A percentile compares a stretch with the other conserved stretches of the same genome.
phyloP scores from a whole-genome alignment of 2,888 invertebrate species.

The Mythimna impura region DNA sequence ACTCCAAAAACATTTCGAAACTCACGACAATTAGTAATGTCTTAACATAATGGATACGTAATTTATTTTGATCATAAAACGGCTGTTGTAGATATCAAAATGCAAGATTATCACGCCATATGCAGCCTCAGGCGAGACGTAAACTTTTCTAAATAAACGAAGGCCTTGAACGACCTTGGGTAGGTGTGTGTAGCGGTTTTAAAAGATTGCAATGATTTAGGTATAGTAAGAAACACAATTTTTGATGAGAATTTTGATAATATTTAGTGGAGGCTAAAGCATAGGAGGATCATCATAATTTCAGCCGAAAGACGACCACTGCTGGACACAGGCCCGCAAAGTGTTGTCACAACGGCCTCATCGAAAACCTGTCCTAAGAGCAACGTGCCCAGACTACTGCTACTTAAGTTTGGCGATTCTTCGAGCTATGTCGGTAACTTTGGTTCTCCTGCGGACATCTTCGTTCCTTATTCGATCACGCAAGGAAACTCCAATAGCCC shows the following conservation, averaged over 20 bases:
- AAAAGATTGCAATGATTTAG: background rate
- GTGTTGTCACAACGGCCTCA: too few species aligned
- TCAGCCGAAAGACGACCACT: too few species aligned
- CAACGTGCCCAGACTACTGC: too few species aligned
- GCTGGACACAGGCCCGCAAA: too few species aligned
- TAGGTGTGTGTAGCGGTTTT: constrained; percentile 55
- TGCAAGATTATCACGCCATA: constrained; percentile 65
- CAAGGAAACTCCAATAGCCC: too few species aligned
- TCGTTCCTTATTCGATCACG: too few species aligned
- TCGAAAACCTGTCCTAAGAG: too few species aligned
- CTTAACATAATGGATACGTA: constrained; percentile 62
- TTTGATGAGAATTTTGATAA: background rate
- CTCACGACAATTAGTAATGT: constrained; percentile 31
- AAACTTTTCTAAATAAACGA: constrained; percentile 68
- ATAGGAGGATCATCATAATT: too few species aligned
- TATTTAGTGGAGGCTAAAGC: background rate
- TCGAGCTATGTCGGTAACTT: too few species aligned
- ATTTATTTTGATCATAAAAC: constrained; percentile 67
- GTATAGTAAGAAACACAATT: background rate
- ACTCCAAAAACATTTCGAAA: constrained; percentile 29
- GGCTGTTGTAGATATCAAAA: constrained; percentile 59
- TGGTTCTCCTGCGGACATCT: too few species aligned
- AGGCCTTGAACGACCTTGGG: constrained; percentile 71
- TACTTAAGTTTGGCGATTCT: too few species aligned
- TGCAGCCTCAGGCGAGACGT: constrained; percentile 66